Evolutionary conservation across 2,113 vertebrate species (phyloP), one percentile per base, ranked within the genome.

Genomic region (Eulemur rufifrons): DNA sequence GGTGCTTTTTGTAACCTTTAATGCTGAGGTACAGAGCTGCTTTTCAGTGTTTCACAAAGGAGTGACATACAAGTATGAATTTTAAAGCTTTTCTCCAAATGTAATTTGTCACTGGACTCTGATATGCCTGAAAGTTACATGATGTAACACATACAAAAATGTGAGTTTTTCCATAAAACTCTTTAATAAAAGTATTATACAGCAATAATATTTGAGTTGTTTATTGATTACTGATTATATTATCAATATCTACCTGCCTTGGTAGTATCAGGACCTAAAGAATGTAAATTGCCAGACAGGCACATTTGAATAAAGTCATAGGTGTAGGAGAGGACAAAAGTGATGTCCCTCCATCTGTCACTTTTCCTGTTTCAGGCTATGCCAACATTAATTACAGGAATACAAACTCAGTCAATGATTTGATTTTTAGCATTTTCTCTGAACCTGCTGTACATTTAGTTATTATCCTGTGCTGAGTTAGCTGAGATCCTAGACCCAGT

Each of bases 101-200:
- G 54, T 94, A 32, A 87, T 94, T 77, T 97, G 81, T 92, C 77
- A 93, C 85, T 80, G 50, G n/a, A 61, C 39, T 83, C 82, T 81
- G 84, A 82, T 34, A 39, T 85, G 78, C 92, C 86, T 94, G 93
- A 93, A 94, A 83, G 88, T 90, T 96, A 45, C 85, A 74, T 96
- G 86, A 91, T 93, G 54, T 95, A 45, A 94, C 77, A 74, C 78
- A 69, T 89, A 64, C 25, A 68, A 25, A 97, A 94, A 50, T 68
- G 64, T 54, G 23, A 54, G 85, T 93, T 85, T 45, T 14, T 52
- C 47, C 84, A 78, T 87, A 63, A 95, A 93, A 85, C 56, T 88
- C 47, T 91, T 96, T 93, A 98, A 95, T 98, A 98, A 97, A 97
- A 94, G 76, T 89, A 92, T 95, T 90, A 94, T 17, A 85, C 64